These are phyloP conservation scores for Drosophila buzzatii DNA, from an alignment of 2,888 invertebrate genomes.

Conservation along the genomic window DNA sequence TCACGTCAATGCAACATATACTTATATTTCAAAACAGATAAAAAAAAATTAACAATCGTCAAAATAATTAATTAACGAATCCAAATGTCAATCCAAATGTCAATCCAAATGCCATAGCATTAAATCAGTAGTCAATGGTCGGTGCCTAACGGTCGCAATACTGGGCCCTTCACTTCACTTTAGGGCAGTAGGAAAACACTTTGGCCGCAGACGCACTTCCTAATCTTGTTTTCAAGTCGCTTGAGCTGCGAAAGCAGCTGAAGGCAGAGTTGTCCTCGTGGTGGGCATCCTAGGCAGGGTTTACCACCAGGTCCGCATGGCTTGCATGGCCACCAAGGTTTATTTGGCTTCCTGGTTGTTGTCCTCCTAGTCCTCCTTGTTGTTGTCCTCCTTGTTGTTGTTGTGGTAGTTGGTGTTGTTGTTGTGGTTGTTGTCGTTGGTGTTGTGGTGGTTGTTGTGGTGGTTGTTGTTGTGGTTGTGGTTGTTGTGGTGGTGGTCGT, in stretches of 20 bases:
- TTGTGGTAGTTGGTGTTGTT: not conserved
- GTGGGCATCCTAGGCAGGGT: constrained; percentile 21
- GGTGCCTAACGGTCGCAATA: not conserved
- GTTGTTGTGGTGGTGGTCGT: not conserved
- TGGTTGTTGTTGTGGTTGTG: not conserved
- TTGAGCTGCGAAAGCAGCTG: not conserved
- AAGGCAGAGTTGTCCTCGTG: constrained; percentile 16
- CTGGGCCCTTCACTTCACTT: not conserved
- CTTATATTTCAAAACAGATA: not conserved
- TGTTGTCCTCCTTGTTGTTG: not conserved
- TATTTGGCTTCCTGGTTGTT: not conserved
- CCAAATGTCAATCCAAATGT: not conserved
- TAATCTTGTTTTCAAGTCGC: constrained; percentile 5
- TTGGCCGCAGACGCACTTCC: constrained; percentile 37
- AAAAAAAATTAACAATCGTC: constrained; percentile 6
- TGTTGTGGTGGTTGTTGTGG: not conserved
- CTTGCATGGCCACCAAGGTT: not conserved
- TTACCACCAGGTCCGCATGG: constrained; percentile 39
- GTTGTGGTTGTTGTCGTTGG: not conserved
- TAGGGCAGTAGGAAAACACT: not conserved
- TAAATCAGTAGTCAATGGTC: not conserved
- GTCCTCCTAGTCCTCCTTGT: not conserved
- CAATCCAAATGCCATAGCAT: not conserved
- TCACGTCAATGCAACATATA: constrained; percentile 10
- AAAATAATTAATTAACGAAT: not conserved